Percentiles rank a stretch among this genome's conserved stretches.
phyloP scores from a whole-genome alignment of 2,113 vertebrate genomes.

The Eidolon helvum region DNA sequence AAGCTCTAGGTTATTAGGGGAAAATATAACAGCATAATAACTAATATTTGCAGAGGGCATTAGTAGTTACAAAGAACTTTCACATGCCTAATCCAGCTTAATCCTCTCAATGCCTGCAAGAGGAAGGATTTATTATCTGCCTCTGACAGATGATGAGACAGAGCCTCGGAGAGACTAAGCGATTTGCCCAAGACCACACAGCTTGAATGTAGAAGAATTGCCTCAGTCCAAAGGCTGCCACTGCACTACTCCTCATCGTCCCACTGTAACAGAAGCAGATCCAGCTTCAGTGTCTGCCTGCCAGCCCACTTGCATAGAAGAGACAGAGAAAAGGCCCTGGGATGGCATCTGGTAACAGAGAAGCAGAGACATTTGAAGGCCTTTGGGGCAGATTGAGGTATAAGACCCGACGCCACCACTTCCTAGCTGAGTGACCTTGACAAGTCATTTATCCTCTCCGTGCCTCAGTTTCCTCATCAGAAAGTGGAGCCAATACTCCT shows the following conservation, averaged over 20 bases:
- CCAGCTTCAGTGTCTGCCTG: not conserved
- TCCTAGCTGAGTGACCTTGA: not conserved
- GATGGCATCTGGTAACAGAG: not conserved
- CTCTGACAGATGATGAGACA: constrained; percentile 53
- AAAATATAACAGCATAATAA: constrained; percentile 67
- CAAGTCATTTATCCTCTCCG: not conserved
- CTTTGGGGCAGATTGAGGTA: not conserved
- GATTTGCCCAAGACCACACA: not conserved
- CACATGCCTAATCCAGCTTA: constrained; percentile 66
- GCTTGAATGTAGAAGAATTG: not conserved
- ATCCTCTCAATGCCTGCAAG: constrained; percentile 61
- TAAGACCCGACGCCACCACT: not conserved
- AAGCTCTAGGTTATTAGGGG: constrained; percentile 55
- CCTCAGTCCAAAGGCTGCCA: not conserved
- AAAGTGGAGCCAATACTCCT: not conserved
- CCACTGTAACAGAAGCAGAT: not conserved
- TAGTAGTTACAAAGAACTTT: constrained; percentile 62
- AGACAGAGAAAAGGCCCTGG: not conserved
- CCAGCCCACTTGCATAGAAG: not conserved
- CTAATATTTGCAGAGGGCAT: constrained; percentile 73
- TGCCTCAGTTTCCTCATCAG: not conserved
- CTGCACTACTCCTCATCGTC: rapidly evolving
- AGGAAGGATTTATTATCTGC: constrained; percentile 50
- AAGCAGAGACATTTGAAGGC: not conserved
- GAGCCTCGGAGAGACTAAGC: not conserved